These are phyloP conservation scores for Oscheius onirici DNA, from an alignment of 2,888 invertebrate genomes.

Conservation along the genomic window DNA sequence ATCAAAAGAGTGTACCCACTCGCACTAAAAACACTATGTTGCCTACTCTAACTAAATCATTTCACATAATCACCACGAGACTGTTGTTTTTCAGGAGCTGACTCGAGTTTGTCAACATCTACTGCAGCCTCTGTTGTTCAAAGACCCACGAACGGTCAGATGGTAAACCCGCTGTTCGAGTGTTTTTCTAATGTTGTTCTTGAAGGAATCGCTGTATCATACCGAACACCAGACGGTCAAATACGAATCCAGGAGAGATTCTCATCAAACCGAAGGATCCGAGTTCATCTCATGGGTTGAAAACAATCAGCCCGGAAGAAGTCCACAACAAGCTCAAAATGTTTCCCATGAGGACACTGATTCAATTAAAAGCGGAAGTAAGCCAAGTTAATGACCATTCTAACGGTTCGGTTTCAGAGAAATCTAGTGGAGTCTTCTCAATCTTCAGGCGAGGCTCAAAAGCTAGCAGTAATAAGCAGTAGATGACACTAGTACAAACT, in stretches of 20 bases:
- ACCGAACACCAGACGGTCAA: slow-evolving; percentile 42
- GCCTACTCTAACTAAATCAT: background rate
- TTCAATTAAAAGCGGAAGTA: slow-evolving; percentile 41
- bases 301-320: slow-evolving; percentile 34
- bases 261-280: slow-evolving; percentile 29
- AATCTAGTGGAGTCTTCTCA: slow-evolving; percentile 21
- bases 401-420: slow-evolving; percentile 9
- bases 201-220: slow-evolving; percentile 46
- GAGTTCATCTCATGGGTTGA: slow-evolving; percentile 58
- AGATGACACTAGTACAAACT: slow-evolving; percentile 14
- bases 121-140: slow-evolving; percentile 4
- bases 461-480: slow-evolving; percentile 18
- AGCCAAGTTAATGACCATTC: background rate
- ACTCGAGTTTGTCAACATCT: slow-evolving; percentile 12
- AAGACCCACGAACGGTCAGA: slow-evolving; percentile 8
- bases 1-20: slow-evolving; percentile 2
- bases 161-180: background rate
- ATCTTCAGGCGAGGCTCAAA: slow-evolving; percentile 30
- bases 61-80: background rate
- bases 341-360: slow-evolving; percentile 44
- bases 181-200: background rate
- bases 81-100: slow-evolving; percentile 20
- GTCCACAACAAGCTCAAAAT: slow-evolving; percentile 5
- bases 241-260: slow-evolving; percentile 35
- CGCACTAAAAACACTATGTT: slow-evolving; percentile 4